Conservation (phyloP, 1,140 invertebrate species). For the Cyrtorhinus lividipennis region DNA sequence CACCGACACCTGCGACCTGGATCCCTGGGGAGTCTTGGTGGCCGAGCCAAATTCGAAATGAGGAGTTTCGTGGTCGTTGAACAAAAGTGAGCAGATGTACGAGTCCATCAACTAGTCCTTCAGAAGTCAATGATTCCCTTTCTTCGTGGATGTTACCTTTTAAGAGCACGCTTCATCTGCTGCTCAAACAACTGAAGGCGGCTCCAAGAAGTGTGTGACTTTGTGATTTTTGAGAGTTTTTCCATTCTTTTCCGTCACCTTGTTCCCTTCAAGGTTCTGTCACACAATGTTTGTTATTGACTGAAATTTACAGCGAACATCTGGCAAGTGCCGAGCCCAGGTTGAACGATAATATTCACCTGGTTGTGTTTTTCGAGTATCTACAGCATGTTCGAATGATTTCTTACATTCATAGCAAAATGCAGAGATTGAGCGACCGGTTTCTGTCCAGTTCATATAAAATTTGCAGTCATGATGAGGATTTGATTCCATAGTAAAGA, state of each 20-base stretch:
- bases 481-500: too few species aligned
- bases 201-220: background rate
- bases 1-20: background rate
- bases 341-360: too few species aligned
- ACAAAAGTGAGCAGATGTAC: background rate
- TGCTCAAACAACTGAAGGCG: background rate
- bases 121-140: background rate
- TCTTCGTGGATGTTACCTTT: background rate
- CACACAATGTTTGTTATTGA: background rate
- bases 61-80: background rate
- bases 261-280: background rate
- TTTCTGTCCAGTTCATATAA: too few species aligned
- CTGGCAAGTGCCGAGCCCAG: background rate
- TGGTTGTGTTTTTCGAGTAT: too few species aligned
- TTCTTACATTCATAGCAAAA: too few species aligned
- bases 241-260: background rate
- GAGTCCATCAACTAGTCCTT: background rate
- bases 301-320: too few species aligned
- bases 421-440: too few species aligned
- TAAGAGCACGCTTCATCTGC: background rate
- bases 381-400: too few species aligned
- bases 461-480: too few species aligned
- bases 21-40: background rate
- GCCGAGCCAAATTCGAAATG: background rate
- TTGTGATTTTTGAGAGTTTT: background rate